Percentiles rank a stretch among this genome's conserved stretches.
Conservation (phyloP, 2,797 vertebrate species). For the Rhadinocentrus ornatus region DNA sequence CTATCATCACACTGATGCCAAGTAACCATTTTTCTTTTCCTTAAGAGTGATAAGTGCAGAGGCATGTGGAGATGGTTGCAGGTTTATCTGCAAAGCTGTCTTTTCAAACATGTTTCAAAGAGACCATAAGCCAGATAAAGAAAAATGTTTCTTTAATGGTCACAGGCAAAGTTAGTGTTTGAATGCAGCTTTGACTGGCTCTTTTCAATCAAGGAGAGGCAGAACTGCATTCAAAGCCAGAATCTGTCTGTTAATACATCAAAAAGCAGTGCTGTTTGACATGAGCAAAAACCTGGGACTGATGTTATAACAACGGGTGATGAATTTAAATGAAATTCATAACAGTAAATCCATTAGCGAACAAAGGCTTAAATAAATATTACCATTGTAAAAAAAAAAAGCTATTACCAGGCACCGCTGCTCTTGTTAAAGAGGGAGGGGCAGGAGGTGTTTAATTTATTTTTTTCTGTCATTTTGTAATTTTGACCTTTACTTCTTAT, state of each 20-base stretch:
- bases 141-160: conserved; percentile 43
- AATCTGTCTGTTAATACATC: conserved; percentile 37
- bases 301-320: conserved; percentile 26
- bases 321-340: conserved; percentile 39
- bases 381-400: conserved; percentile 44
- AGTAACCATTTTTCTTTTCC: conserved; percentile 35
- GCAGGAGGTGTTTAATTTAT: conserved; percentile 1
- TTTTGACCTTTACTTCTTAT: conserved; percentile 64
- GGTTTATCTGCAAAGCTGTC: conserved; percentile 33
- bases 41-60: conserved; percentile 48
- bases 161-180: conserved; percentile 42
- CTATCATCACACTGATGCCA: conserved; percentile 37
- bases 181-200: conserved; percentile 37
- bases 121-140: conserved; percentile 22
- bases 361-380: conserved; percentile 42
- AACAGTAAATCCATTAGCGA: conserved; percentile 26
- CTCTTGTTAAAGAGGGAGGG: conserved; percentile 10
- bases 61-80: conserved; percentile 40
- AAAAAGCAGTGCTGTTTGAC: conserved; percentile 28
- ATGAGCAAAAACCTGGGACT: conserved; percentile 12
- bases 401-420: conserved; percentile 29
- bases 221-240: conserved; percentile 33
- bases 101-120: conserved; percentile 49
- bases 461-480: conserved; percentile 38
- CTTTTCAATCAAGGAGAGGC: conserved; percentile 20